Base-by-base conservation (phyloP, 1,140 invertebrate genomes). In the Diachasmimorpha longicaudata region DNA sequence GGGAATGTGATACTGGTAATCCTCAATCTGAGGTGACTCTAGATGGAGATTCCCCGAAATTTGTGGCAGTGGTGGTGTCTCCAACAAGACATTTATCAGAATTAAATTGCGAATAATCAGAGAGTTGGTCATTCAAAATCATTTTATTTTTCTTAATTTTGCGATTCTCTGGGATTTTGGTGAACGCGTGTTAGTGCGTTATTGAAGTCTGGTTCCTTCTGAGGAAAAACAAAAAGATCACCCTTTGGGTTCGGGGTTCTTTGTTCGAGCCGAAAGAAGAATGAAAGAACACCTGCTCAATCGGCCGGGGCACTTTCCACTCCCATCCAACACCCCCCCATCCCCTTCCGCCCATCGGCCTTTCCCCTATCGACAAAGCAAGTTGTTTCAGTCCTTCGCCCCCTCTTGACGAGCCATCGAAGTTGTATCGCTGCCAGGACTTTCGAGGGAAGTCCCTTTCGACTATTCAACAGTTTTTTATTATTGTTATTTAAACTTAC, bases 271-370 rank as follows among this genome's bases (percentile, higher is more conserved):
- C 31, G 69, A 75, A 78, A 19, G n/a, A n/a, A 42, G 39, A 77
- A 77, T 77, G 70, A 76, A 74, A 67, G 71, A 76, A 74, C 81
- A 82, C 80, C 81, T 82, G 81, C 79, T 23, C 72, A 72, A 44
- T 68, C 67, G 77, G 67, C 66, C 55, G 71, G 70, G 77, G 76
- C 68, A 55, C 44, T 44, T 31, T 52, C 46, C 37, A 71, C 55
- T 66, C 55, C 14, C 16, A 58, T 74, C 23, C 5, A n/a, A 37
- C n/a, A 21, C 72, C 31, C 31, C 31, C 31, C 31, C 31, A 2
- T 31, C 48, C 16, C 63, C 19, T 21, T 9, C 19, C 37, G 13
- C 52, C 48, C 48, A 52, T n/a, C n/a, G n/a, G n/a, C n/a, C n/a
- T n/a, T n/a, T n/a, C n/a, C n/a, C n/a, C n/a, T n/a, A n/a, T n/a